Conservation (phyloP, 2,113 vertebrate species). For the Ceuthmochares aereus region DNA sequence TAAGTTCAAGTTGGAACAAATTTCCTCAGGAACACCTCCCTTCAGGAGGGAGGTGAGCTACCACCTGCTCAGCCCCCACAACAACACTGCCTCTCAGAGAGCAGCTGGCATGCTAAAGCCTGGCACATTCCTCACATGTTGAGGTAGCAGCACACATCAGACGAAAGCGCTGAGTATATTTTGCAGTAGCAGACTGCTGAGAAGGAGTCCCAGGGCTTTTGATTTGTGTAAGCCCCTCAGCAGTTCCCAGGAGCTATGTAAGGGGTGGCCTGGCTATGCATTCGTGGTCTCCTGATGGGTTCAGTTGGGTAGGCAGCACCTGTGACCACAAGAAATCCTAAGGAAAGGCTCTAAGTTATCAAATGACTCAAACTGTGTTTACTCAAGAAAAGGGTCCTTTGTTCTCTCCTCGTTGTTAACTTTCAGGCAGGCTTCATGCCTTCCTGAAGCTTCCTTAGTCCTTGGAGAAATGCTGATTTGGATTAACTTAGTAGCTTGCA, state of each 20-base stretch:
- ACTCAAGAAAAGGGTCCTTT: background rate
- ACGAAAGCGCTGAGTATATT: background rate
- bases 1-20: background rate
- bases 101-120: background rate
- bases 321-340: background rate
- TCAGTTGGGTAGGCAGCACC: background rate
- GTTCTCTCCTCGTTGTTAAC: background rate
- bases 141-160: background rate
- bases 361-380: background rate
- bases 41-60: background rate
- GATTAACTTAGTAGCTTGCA: background rate
- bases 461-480: background rate
- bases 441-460: background rate
- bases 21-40: background rate
- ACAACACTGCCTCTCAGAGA: background rate
- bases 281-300: background rate
- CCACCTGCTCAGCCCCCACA: background rate
- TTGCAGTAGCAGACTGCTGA: background rate
- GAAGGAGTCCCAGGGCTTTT: background rate
- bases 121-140: fast-evolving
- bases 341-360: background rate
- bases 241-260: background rate
- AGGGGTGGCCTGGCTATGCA: background rate
- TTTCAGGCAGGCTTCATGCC: background rate
- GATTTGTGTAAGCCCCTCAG: background rate